phyloP scores from a whole-genome alignment of 2,113 vertebrate species.

The Lophius piscatorius region DNA sequence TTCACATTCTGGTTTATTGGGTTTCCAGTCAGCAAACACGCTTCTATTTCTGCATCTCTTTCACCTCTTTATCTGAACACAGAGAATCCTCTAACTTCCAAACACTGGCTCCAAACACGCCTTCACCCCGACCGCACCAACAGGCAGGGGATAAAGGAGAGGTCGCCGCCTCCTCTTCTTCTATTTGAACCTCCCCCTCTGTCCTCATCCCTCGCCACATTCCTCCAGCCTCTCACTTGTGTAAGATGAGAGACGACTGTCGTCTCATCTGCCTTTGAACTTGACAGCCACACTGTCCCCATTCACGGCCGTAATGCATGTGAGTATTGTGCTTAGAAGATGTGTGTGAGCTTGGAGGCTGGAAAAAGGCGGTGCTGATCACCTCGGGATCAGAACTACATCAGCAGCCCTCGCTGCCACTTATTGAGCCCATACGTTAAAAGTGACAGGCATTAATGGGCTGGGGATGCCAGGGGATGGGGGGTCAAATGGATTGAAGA shows the following conservation, averaged over 20 bases:
- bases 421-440: conserved; percentile 48
- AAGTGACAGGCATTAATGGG: conserved; percentile 51
- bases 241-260: conserved; percentile 47
- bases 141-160: conserved; percentile 21
- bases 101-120: conserved; percentile 28
- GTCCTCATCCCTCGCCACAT: conserved; percentile 32
- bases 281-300: conserved; percentile 37
- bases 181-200: conserved; percentile 20
- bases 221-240: conserved; percentile 42
- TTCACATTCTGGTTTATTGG: conserved; percentile 47
- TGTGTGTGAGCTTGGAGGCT: conserved; percentile 4
- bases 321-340: conserved; percentile 38
- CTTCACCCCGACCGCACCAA: conserved; percentile 16
- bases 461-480: conserved; percentile 1
- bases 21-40: conserved; percentile 70
- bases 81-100: conserved; percentile 54
- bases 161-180: conserved; percentile 34
- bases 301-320: conserved; percentile 42
- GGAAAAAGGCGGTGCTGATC: conserved; percentile 17
- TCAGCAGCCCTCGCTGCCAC: conserved; percentile 12
- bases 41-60: conserved; percentile 67
- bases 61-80: conserved; percentile 42
- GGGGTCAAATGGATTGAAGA: conserved; percentile 13
- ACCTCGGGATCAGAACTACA: conserved; percentile 25
- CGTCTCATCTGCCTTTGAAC: conserved; percentile 46